Evolutionary conservation across 2,113 vertebrate species (phyloP), one percentile per base, ranked within the genome.

Genomic region (Leiothrix lutea): DNA sequence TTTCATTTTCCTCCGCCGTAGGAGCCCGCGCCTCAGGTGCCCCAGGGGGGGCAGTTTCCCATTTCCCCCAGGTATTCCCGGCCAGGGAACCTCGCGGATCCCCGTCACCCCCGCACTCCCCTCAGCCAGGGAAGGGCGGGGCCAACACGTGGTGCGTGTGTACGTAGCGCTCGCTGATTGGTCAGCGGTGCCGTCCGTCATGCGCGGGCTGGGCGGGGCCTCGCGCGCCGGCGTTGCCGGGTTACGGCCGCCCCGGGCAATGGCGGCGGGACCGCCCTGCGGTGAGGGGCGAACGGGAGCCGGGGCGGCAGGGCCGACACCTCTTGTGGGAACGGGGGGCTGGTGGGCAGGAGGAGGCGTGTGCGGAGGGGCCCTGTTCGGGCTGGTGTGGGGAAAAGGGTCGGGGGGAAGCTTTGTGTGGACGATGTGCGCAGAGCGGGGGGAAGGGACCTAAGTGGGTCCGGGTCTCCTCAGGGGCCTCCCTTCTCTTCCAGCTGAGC

Each of bases 41-140:
- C n/a, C 13, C 33, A 3, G 0, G 5, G 14, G 14, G 14, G 19
- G 19, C 26, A 21, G 3, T 0, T 5, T 3, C 51, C 79, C 4
- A 1, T 2, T 12, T 8, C 25, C 1, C 8, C 6, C 26, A 1
- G n/a, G 6, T 0, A 16, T 4, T 25, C 14, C 72, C 2, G 7
- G 8, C 16, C 48, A 1, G 8, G 8, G 33, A 51, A 11, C 0
- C 6, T 0, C 14, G 2, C 2, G 0, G 2, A 1, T 0, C 26
- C 1, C 23, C 5, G 1, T 2, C 1, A 0, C 12, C 4, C 0
- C n/a, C 1, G 19, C 0, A 10, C 2, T 7, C 11, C 23, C 47
- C 22, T 45, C 61, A 16, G 26, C 11, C 31, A 8, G 3, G 8
- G 3, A 2, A 18, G 45, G 62, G 79, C 54, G 79, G 62, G 6